These are phyloP conservation scores for Seira sanloemensis DNA, from an alignment of 2,888 invertebrate species.

Conservation along the genomic window DNA sequence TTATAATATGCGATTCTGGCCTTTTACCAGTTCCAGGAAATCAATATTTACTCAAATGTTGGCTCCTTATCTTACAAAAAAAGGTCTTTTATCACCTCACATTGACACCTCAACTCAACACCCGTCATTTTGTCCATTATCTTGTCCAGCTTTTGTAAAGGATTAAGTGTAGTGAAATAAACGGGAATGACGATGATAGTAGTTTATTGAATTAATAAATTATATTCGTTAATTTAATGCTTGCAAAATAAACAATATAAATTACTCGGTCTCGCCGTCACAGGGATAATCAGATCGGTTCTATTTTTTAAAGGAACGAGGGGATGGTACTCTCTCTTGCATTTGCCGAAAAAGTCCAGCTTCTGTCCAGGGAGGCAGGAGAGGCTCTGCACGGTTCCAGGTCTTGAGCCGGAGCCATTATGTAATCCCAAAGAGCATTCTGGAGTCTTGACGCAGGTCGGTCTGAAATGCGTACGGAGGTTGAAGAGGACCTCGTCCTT, in stretches of 20 bases:
- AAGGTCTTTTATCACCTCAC: too few relatives aligned
- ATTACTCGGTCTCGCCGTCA: conserved; percentile 52
- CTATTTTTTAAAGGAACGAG: conserved; percentile 29
- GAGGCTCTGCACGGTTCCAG: conserved; percentile 17
- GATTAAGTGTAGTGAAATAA: too few relatives aligned
- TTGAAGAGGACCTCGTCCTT: conserved; percentile 65
- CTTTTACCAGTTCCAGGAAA: too few relatives aligned
- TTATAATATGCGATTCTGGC: too few relatives aligned
- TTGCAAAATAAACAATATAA: conserved; percentile 64
- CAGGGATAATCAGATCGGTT: conserved; percentile 30
- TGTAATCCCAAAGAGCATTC: conserved; percentile 26
- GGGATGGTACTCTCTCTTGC: conserved; percentile 48
- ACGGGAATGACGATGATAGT: not conserved
- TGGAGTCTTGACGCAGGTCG: conserved; percentile 57
- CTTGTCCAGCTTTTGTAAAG: too few relatives aligned
- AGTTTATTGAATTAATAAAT: not conserved
- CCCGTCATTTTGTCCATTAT: too few relatives aligned
- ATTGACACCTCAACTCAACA: too few relatives aligned
- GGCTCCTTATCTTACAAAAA: too few relatives aligned
- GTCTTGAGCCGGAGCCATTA: not conserved
- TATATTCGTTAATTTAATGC: not conserved
- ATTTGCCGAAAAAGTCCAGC: conserved; percentile 64
- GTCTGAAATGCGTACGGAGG: conserved; percentile 64
- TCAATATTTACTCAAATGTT: too few relatives aligned
- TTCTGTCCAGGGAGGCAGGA: conserved; percentile 68